phyloP scores from a whole-genome alignment of 2,888 invertebrate species.

The Myopa testacea region DNA sequence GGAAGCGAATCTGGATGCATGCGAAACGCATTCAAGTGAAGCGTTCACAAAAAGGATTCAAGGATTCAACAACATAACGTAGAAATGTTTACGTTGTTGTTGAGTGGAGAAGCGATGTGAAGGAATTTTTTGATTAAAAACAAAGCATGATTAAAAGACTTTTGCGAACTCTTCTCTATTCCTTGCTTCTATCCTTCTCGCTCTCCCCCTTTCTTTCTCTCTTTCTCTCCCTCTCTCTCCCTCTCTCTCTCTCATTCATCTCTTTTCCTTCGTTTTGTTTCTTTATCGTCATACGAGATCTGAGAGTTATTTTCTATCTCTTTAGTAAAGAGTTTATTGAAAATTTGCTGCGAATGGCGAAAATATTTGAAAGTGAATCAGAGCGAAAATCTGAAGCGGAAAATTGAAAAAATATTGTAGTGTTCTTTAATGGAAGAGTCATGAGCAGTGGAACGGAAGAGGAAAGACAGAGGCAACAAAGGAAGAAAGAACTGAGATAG shows the following conservation, averaged over 20 bases:
- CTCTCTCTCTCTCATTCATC: not conserved
- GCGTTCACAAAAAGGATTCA: no score
- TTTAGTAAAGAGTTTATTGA: not conserved
- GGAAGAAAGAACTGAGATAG: no score
- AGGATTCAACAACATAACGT: no score
- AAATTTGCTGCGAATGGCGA: not conserved
- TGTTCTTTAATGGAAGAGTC: no score
- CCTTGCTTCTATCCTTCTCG: not conserved
- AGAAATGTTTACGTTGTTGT: no score
- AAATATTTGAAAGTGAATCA: not conserved
- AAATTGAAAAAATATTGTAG: not conserved
- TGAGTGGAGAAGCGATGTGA: not conserved
- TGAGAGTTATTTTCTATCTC: no score
- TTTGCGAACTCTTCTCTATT: not conserved
- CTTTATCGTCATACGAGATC: no score
- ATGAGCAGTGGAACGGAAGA: no score
- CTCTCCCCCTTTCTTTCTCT: not conserved
- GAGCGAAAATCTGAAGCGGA: not conserved
- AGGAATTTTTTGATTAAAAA: not conserved
- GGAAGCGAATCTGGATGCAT: no score
- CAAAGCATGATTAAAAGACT: not conserved
- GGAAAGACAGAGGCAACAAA: no score
- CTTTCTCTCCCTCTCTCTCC: not conserved
- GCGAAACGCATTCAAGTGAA: no score
- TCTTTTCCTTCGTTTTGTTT: no score